A percentile compares a stretch with the other conserved stretches of the same genome.
phyloP scores from a whole-genome alignment of 2,888 invertebrate genomes.

The Drosophila nr. medialis region DNA sequence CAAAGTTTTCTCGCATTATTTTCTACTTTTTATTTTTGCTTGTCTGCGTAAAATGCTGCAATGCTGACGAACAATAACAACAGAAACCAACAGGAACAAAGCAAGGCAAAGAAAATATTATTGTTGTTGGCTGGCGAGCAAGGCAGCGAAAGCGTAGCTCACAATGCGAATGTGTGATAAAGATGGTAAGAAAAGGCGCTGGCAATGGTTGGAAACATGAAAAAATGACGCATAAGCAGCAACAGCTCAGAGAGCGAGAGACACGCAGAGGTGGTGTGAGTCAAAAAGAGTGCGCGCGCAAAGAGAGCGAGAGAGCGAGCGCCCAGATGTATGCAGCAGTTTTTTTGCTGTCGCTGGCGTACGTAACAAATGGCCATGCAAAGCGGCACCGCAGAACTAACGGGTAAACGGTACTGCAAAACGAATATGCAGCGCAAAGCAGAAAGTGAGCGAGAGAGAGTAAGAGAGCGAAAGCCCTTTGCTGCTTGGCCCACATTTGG shows the following conservation, averaged over 20 bases:
- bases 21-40: slow-evolving; percentile 19
- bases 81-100: slow-evolving; percentile 33
- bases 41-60: slow-evolving; percentile 78
- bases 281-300: background rate
- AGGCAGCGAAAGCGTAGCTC: slow-evolving; percentile 29
- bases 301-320: slow-evolving; percentile 31
- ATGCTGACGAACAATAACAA: slow-evolving; percentile 63
- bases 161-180: slow-evolving; percentile 53
- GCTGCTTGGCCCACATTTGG: slow-evolving; percentile 63
- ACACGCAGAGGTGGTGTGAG: slow-evolving; percentile 4
- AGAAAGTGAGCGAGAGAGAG: background rate
- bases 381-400: slow-evolving; percentile 64
- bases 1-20: slow-evolving; percentile 13
- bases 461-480: slow-evolving; percentile 11
- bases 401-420: slow-evolving; percentile 71
- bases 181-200: slow-evolving; percentile 67
- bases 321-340: slow-evolving; percentile 57
- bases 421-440: slow-evolving; percentile 65
- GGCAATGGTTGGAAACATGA: slow-evolving; percentile 46
- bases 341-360: slow-evolving; percentile 26
- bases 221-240: slow-evolving; percentile 75
- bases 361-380: slow-evolving; percentile 71
- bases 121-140: slow-evolving; percentile 34
- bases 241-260: slow-evolving; percentile 14
- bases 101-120: slow-evolving; percentile 28